Evolutionary conservation across 2,888 invertebrate genomes (phyloP).

Genomic region (Melieria picta): DNA sequence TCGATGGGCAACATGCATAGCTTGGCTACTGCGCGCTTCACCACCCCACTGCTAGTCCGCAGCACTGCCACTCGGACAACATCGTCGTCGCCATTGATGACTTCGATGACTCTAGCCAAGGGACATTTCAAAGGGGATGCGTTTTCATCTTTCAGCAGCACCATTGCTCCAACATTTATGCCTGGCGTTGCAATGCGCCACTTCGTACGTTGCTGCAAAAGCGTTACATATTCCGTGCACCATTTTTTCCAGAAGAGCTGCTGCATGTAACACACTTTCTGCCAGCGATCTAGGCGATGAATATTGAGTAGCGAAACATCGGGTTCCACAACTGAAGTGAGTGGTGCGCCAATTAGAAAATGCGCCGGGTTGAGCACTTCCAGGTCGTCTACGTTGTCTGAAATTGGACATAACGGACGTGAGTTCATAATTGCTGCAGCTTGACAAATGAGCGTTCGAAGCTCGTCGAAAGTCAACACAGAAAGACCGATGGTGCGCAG

Average conservation of each 20-base stretch:
- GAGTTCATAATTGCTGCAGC: constrained; percentile 41
- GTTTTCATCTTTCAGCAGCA: constrained; percentile 3
- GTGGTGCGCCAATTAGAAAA: constrained; percentile 37
- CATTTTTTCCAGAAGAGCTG: constrained; percentile 38
- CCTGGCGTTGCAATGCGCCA: constrained; percentile 29
- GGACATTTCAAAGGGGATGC: constrained; percentile 35
- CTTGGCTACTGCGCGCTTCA: constrained; percentile 35
- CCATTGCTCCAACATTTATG: constrained; percentile 11
- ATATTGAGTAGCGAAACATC: constrained; percentile 25
- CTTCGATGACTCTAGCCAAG: constrained; percentile 34
- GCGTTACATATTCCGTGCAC: constrained; percentile 33
- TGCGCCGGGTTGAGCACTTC: constrained; percentile 34
- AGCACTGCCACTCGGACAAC: constrained; percentile 35
- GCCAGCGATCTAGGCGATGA: constrained; percentile 32
- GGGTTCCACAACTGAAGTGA: constrained; percentile 24
- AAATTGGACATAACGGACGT: constrained; percentile 40
- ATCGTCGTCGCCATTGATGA: constrained; percentile 29
- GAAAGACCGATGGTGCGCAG: constrained; percentile 33
- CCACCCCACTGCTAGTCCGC: constrained; percentile 27
- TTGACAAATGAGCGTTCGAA: constrained; percentile 41
- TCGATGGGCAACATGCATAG: constrained; percentile 9
- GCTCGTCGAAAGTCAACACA: constrained; percentile 39
- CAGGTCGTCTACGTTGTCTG: constrained; percentile 41
- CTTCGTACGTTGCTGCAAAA: constrained; percentile 40
- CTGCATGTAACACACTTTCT: constrained; percentile 28